Percentiles rank a stretch among this genome's conserved stretches.
Evolutionary conservation across 2,888 invertebrate species (phyloP).

Genomic region (Coenonympha arcania): DNA sequence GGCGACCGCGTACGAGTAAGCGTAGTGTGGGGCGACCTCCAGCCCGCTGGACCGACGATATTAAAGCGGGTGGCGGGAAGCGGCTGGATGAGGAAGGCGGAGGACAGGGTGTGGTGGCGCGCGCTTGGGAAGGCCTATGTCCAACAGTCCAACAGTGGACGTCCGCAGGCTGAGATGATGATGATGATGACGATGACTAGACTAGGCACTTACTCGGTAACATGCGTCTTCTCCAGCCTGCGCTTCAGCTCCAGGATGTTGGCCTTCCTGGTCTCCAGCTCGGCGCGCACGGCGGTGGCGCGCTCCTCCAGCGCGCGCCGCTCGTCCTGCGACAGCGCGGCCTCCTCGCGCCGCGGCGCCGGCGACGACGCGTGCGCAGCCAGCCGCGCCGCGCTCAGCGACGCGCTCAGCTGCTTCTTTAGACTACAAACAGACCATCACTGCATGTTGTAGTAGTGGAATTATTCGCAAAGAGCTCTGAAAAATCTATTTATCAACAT

Average conservation of each 20-base stretch:
- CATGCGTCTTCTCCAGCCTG: conserved; percentile 86
- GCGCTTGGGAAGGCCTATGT: too few relatives aligned
- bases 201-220: conserved; percentile 80
- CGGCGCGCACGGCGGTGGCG: conserved; percentile 69
- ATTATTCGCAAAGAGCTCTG: too few relatives aligned
- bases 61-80: too few relatives aligned
- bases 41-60: too few relatives aligned
- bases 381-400: conserved; percentile 70
- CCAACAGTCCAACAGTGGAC: too few relatives aligned
- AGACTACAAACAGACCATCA: conserved; percentile 10
- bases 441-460: background rate
- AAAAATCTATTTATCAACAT: too few relatives aligned
- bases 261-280: conserved; percentile 83
- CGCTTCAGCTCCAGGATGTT: conserved; percentile 87
- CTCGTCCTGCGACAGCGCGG: conserved; percentile 70
- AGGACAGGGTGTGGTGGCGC: too few relatives aligned
- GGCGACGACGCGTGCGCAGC: conserved; percentile 57
- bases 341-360: conserved; percentile 38
- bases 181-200: too few relatives aligned
- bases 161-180: too few relatives aligned
- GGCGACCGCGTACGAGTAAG: too few relatives aligned
- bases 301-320: conserved; percentile 73
- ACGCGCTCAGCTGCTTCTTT: conserved; percentile 79
- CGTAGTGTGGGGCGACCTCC: too few relatives aligned
- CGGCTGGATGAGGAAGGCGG: too few relatives aligned